phyloP scores from a whole-genome alignment of 2,113 vertebrate species.

The Perccottus glenii region DNA sequence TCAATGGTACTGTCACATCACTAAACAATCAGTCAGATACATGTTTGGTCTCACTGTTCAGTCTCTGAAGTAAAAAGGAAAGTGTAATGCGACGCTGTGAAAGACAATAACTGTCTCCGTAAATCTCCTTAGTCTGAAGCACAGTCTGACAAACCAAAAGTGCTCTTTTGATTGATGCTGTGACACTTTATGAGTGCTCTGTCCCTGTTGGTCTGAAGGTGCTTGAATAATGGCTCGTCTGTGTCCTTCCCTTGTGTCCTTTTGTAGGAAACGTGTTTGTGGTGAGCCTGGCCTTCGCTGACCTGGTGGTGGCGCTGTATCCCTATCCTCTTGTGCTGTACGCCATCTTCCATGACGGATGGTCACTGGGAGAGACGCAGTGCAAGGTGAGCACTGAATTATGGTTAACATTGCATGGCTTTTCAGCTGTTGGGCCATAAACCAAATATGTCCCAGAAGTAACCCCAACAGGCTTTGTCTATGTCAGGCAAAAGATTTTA shows the following conservation, averaged over 20 bases:
- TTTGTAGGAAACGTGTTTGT: slow-evolving; percentile 50
- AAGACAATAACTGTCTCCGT: slow-evolving; percentile 5
- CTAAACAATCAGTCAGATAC: neutral
- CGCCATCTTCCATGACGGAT: slow-evolving; percentile 48
- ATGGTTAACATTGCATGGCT: no score
- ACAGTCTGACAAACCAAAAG: neutral
- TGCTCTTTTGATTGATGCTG: slow-evolving; percentile 2
- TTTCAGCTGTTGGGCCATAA: no score
- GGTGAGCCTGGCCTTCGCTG: slow-evolving; percentile 54
- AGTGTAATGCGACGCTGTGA: neutral
- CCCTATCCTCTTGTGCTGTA: slow-evolving; percentile 54
- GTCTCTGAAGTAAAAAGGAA: neutral
- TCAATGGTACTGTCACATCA: neutral
- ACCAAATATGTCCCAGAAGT: no score
- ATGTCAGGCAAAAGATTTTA: no score
- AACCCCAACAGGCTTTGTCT: no score
- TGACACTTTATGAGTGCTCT: neutral
- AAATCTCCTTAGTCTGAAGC: neutral
- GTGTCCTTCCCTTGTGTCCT: neutral
- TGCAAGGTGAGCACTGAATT: slow-evolving; percentile 37
- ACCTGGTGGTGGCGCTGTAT: slow-evolving; percentile 54
- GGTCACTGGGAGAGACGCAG: slow-evolving; percentile 52
- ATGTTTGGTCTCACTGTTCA: neutral
- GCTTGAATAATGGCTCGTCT: neutral
- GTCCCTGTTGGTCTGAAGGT: no score